Evolutionary conservation across 2,888 invertebrate genomes (phyloP), one percentile per base, ranked within the genome.

Genomic region (Cancer borealis): DNA sequence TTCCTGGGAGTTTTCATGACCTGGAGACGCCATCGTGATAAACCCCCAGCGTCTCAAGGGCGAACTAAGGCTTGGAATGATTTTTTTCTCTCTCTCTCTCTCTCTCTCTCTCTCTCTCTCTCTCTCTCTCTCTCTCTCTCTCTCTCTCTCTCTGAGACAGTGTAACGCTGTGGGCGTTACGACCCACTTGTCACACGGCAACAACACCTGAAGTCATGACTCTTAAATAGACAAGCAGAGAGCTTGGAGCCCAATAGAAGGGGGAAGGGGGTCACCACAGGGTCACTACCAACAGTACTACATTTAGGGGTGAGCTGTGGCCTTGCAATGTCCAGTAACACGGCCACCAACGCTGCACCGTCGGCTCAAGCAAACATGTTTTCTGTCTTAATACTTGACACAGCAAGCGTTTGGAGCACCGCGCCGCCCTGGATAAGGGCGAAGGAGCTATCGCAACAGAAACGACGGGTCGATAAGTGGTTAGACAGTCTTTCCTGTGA

Each of bases 251-350:
- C 39, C n/a, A 84, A 84, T 84, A 39, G 3, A 17, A 84, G 17
- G 30, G 39, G 30, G 26, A n/a, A 84, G 84, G 30, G 84, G 30
- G 14, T 0, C 84, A 84, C 39, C 84, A 30, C 39, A 26, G 17
- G 12, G 84, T 30, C 84, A 84, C 84, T 84, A 39, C 30, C 84
- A 84, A 84, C 84, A 84, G 84, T 84, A 84, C 84, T 84, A 84
- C 84, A 84, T 84, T 84, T 84, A 84, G 84, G 39, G 0, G 39
- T 84, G 84, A 30, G 84, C 0, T 84, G 84, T 84, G 39, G 84
- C 84, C 39, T 84, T 84, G 84, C 84, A 84, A 84, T 84, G 84
- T 84, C 39, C 84, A 84, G 39, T 30, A 14, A 84, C 84, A 14
- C 0, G 39, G 30, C 84, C 39, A 39, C 84, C 12, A 84, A 30